Evolutionary conservation across 2,888 invertebrate species (phyloP).

Genomic region (Halictus ligatus): DNA sequence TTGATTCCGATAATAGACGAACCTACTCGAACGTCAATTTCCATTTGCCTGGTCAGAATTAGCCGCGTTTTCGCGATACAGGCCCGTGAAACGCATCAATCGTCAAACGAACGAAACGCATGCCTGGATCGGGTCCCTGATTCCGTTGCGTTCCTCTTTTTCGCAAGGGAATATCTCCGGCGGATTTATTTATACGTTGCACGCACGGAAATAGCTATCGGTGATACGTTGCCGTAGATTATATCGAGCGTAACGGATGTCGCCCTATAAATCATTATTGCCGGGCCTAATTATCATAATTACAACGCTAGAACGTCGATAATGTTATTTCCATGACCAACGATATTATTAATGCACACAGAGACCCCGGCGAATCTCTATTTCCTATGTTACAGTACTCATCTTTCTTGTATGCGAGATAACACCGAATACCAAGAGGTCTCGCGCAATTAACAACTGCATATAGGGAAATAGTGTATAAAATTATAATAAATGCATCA

Average conservation of each 20-base stretch:
- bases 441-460: no score
- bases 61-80: slow-evolving; percentile 64
- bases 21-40: slow-evolving; percentile 67
- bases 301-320: slow-evolving; percentile 51
- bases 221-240: slow-evolving; percentile 44
- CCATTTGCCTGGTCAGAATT: slow-evolving; percentile 70
- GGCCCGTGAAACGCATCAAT: slow-evolving; percentile 66
- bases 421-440: no score
- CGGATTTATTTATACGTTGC: slow-evolving; percentile 48
- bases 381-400: background rate
- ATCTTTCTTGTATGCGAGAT: no score
- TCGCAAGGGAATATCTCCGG: slow-evolving; percentile 38
- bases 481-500: no score
- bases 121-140: slow-evolving; percentile 50
- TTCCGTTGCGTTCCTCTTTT: slow-evolving; percentile 28
- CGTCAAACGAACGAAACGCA: slow-evolving; percentile 61
- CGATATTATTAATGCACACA: slow-evolving; percentile 37
- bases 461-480: no score
- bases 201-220: slow-evolving; percentile 39
- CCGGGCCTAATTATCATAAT: slow-evolving; percentile 58
- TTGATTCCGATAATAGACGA: slow-evolving; percentile 54
- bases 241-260: slow-evolving; percentile 57
- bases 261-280: slow-evolving; percentile 55
- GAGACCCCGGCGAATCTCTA: background rate
- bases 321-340: slow-evolving; percentile 50